Percentiles rank a stretch among this genome's conserved stretches.
phyloP scores from a whole-genome alignment of 2,797 vertebrate genomes.

The Alca torda region DNA sequence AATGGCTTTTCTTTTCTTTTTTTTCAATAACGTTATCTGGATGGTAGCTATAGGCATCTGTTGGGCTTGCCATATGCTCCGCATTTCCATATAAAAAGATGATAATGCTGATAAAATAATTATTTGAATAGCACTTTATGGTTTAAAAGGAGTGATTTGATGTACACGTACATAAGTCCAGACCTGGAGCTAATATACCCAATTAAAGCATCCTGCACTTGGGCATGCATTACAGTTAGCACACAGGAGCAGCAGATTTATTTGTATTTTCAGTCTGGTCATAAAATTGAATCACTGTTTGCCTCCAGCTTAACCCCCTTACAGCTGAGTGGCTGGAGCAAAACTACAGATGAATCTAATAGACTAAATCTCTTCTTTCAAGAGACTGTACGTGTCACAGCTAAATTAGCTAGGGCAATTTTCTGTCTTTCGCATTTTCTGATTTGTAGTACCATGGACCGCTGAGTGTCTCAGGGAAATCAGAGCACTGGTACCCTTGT shows the following conservation, averaged over 20 bases:
- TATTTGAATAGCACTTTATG: slow-evolving; percentile 34
- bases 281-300: slow-evolving; percentile 16
- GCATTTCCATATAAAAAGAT: slow-evolving; percentile 15
- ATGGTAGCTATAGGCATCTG: neutral
- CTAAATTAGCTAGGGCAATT: neutral
- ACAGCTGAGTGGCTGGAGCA: slow-evolving; percentile 3
- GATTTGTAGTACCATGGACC: neutral
- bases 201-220: slow-evolving; percentile 33
- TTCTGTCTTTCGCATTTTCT: neutral
- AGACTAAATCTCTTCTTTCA: slow-evolving; percentile 23
- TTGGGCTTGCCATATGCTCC: slow-evolving; percentile 30
- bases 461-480: neutral
- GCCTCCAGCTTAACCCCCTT: slow-evolving; percentile 26
- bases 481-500: neutral
- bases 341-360: slow-evolving; percentile 26
- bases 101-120: slow-evolving; percentile 53
- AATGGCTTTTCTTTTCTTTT: slow-evolving; percentile 31
- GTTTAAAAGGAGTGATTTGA: slow-evolving; percentile 19
- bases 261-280: slow-evolving; percentile 21
- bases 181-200: slow-evolving; percentile 19
- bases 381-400: neutral
- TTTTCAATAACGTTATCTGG: slow-evolving; percentile 21
- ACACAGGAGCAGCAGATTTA: slow-evolving; percentile 6
- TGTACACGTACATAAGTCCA: neutral
- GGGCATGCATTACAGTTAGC: neutral